These are phyloP conservation scores for Stratiolaelaps scimitus DNA, from an alignment of 1,140 invertebrate species.

Conservation along the genomic window DNA sequence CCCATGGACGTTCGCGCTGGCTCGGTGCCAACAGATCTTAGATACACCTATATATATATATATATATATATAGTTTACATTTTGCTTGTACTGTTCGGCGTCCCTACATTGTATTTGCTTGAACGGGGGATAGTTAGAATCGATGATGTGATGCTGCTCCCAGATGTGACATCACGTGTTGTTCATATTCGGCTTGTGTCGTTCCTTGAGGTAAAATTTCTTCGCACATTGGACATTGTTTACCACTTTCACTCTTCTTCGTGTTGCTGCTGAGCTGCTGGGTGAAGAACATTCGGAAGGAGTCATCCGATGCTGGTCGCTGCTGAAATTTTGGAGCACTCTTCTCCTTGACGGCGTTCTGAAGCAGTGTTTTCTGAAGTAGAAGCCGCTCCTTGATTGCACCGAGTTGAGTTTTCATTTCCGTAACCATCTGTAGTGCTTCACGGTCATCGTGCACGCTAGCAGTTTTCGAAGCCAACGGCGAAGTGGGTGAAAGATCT, in stretches of 20 bases:
- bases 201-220: conserved; percentile 1
- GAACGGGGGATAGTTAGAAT: neutral
- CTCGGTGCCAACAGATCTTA: too few relatives aligned
- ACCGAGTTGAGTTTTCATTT: conserved; percentile 12
- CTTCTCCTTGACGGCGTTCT: conserved; percentile 5
- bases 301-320: neutral
- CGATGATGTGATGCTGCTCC: conserved; percentile 26
- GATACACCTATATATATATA: too few relatives aligned
- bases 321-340: neutral
- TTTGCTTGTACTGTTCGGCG: too few relatives aligned
- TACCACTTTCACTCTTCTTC: conserved; percentile 4
- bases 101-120: too few relatives aligned
- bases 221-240: conserved; percentile 24
- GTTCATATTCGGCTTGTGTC: conserved; percentile 24
- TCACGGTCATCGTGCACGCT: neutral
- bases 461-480: neutral
- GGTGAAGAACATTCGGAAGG: conserved; percentile 21
- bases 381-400: conserved; percentile 25
- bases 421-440: conserved; percentile 20
- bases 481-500: neutral
- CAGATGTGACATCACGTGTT: conserved; percentile 21
- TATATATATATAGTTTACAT: too few relatives aligned
- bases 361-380: conserved; percentile 13
- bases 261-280: conserved; percentile 18
- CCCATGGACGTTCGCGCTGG: too few relatives aligned